Percentiles rank a stretch among this genome's conserved stretches.
Evolutionary conservation across 2,797 vertebrate species (phyloP).

Genomic region (Caiman crocodilus): DNA sequence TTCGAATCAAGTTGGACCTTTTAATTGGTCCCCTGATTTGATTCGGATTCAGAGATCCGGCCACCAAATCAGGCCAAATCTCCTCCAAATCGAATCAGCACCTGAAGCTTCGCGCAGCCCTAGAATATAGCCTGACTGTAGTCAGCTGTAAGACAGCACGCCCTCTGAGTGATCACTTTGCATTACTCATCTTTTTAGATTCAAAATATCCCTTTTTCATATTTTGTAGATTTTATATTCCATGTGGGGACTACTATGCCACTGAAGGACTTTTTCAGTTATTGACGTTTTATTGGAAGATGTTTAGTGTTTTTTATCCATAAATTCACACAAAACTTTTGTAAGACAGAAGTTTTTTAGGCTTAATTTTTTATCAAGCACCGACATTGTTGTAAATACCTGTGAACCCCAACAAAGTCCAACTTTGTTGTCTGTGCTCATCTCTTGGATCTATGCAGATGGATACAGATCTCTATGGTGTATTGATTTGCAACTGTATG

Average conservation of each 20-base stretch:
- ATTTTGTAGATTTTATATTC: neutral
- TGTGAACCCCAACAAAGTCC: neutral
- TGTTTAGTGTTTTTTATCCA: neutral
- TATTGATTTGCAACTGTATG: neutral
- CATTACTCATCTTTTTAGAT: slow-evolving; percentile 14
- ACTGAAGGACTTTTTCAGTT: neutral
- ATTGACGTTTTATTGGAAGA: neutral
- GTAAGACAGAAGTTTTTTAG: neutral
- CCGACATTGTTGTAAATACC: neutral
- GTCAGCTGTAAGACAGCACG: neutral
- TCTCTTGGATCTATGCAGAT: neutral
- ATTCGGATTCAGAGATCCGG: no score
- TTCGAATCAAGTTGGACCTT: no score
- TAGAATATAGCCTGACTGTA: no score
- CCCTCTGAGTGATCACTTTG: neutral
- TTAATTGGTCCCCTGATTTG: no score
- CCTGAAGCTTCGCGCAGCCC: no score
- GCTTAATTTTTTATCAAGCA: no score
- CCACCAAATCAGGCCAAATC: no score
- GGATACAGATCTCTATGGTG: no score
- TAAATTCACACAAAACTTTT: neutral
- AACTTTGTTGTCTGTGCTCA: neutral
- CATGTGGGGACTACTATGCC: neutral
- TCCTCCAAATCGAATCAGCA: no score
- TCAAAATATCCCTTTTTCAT: neutral